Evolutionary conservation across 37 sponge, comb jelly and placozoan genomes (phyloP), one percentile per base, ranked within the genome.

Genomic region (Oopsacas minuta): DNA sequence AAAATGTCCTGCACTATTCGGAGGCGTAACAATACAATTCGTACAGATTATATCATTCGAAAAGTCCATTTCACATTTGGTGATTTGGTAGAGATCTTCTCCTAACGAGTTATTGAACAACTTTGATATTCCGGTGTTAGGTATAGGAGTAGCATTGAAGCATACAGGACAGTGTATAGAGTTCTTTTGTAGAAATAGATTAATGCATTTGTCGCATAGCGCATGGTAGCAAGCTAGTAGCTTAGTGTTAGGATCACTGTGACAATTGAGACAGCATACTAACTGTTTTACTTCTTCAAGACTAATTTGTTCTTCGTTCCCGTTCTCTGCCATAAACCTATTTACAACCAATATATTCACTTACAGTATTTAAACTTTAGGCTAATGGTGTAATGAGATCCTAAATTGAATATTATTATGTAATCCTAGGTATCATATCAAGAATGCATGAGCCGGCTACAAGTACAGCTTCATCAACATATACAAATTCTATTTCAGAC

Each of bases 221-320:
- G 75, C 20, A 34, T 61, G 75, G 75, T 61, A 61, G 30, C 75
- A 61, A 3, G 20, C 30, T n/a, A 61, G 30, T 3, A 61, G 75
- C 28, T 61, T 61, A 32, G 75, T 61, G 75, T 12, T 5, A 20
- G 75, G 75, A 20, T 61, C 75, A 10, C 28, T 61, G 22, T 61
- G 75, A 12, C 75, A 61, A n/a, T 61, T 61, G 75, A 61, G 75
- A 12, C 75, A 61, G 75, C 75, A 25, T 20, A 61, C 75, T n/a
- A 61, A n/a, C 75, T 61, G 75, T 61, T 61, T 61, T 10, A 61
- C 22, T 34, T 61, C 75, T 61, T 61, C 75, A 25, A 61, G 75
- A 34, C 17, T n/a, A n/a, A n/a, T n/a, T n/a, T n/a, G n/a, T n/a
- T n/a, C n/a, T n/a, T 42, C 15, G 49, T 15, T 42, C 49, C 15